Conservation (phyloP, 2,113 vertebrate genomes). For the Bufo gargarizans region DNA sequence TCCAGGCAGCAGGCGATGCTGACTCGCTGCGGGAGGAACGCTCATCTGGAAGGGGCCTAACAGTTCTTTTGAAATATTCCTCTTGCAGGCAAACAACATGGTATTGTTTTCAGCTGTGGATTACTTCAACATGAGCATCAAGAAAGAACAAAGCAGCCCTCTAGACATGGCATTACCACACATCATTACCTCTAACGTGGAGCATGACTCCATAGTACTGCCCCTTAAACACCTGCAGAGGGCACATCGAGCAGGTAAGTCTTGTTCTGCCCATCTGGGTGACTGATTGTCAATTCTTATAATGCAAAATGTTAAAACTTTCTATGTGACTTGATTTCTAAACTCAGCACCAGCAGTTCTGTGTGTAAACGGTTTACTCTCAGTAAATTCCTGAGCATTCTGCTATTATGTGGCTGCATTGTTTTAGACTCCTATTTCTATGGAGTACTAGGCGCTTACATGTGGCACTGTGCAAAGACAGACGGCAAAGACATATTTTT, state of each 20-base stretch:
- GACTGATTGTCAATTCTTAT: neutral
- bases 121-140: constrained; percentile 70
- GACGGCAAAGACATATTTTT: no score
- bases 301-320: neutral
- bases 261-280: neutral
- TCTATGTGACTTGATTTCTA: neutral
- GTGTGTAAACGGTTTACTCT: no score
- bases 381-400: neutral
- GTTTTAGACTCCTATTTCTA: no score
- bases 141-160: constrained; percentile 45
- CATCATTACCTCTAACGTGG: constrained; percentile 82
- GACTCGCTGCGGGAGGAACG: no score
- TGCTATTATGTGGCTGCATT: neutral
- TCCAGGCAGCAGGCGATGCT: no score
- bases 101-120: constrained; percentile 83
- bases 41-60: no score
- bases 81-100: constrained; percentile 87
- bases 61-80: neutral
- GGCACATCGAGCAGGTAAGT: constrained; percentile 75
- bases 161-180: constrained; percentile 72
- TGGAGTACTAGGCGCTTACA: no score
- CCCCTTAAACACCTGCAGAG: constrained; percentile 75
- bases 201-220: constrained; percentile 89
- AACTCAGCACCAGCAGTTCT: no score
- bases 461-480: no score